Evolutionary conservation across 2,888 invertebrate species (phyloP).

Genomic region (Eurois occulta): DNA sequence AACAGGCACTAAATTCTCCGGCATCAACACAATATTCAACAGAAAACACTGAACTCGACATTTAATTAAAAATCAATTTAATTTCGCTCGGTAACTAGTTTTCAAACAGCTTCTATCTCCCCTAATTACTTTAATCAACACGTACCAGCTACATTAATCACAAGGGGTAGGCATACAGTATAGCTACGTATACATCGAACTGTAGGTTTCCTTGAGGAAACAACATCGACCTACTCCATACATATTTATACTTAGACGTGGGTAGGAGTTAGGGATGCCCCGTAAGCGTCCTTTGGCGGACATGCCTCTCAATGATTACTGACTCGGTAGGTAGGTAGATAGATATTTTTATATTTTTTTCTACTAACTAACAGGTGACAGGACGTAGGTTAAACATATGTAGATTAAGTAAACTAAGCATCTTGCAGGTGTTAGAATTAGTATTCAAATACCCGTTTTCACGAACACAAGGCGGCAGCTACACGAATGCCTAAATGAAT

Average conservation of each 20-base stretch:
- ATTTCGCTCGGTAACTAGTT: conserved; percentile 37
- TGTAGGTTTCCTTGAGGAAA: conserved; percentile 44
- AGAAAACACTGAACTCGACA: conserved; percentile 25
- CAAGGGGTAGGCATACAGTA: conserved; percentile 39
- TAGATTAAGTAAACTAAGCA: neutral
- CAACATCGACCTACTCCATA: conserved; percentile 29
- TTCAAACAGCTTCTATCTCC: conserved; percentile 61
- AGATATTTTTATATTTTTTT: neutral
- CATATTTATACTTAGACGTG: conserved; percentile 30
- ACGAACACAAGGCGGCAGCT: neutral
- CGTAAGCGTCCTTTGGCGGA: conserved; percentile 14
- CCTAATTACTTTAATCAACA: conserved; percentile 69
- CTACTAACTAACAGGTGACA: neutral
- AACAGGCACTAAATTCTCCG: neutral
- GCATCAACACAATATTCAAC: conserved; percentile 3
- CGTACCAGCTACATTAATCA: conserved; percentile 60
- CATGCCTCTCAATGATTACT: conserved; percentile 3
- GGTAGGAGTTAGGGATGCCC: conserved; percentile 13
- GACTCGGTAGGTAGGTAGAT: neutral
- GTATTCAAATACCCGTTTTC: neutral
- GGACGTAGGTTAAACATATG: neutral
- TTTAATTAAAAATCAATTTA: conserved; percentile 64
- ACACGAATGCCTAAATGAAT: neutral
- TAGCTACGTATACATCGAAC: conserved; percentile 21
- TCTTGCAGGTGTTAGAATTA: neutral